Base-by-base conservation (phyloP, 1,140 invertebrate species). In the Pemphigus obesinymphae region DNA sequence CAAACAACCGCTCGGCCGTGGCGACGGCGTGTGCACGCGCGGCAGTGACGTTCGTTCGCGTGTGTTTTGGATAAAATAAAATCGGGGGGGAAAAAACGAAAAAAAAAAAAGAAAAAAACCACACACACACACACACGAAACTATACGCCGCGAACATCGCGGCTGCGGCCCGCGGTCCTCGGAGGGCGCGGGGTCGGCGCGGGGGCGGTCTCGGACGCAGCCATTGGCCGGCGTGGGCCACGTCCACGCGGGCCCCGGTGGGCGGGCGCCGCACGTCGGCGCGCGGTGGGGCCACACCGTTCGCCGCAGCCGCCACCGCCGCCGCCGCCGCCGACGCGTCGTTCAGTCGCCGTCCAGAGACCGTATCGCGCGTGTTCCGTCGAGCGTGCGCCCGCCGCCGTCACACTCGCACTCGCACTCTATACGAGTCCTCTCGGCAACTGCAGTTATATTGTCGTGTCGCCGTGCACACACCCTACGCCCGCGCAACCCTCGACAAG, bases 321-420 rank as follows among this genome's bases (percentile, higher is more conserved):
- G 75, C 15, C 63, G 63, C 63, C 48, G n/a, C 73, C 11, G 23
- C 29, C 34, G 34, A 20, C 66, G n/a, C 34, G 34, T 5, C 53
- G 76, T 80, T 80, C 76, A 80, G 76, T 80, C 76, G 76, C 55
- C 76, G 76, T 63, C 76, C 53, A 80, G 76, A 80, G 53, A 80
- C 76, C 76, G 76, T 80, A 6, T 2, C 53, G 76, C 76, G 76
- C 26, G 70, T 55, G 53, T 23, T 23, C 26, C 45, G 29, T 34
- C 34, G 76, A 80, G 11, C 76, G 76, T 43, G 76, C 53, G 76
- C 76, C 20, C 15, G 73, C 31, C 73, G 68, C 29, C 70, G 20
- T n/a, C 5, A 26, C 68, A 20, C 37, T 17, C 10, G 26, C 68
- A 45, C 40, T 0, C 7, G 8, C 23, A 45, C 23, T 26, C 37